Evolutionary conservation across 2,888 invertebrate species (phyloP), one percentile per base, ranked within the genome.

Genomic region (Tachystola acroxantha): DNA sequence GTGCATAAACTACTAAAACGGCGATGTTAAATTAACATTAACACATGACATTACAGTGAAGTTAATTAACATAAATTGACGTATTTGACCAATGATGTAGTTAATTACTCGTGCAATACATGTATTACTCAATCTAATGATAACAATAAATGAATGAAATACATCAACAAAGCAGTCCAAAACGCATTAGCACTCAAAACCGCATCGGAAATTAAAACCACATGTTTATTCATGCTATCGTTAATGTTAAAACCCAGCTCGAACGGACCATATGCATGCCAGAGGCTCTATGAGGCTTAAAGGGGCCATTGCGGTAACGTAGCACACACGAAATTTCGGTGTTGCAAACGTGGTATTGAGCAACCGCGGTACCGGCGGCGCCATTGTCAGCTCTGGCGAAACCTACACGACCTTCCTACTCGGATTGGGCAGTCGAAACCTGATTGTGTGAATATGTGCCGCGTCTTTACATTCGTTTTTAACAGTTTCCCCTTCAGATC

Each of bases 311-410:
- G 81, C 71, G 56, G 73, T 72, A 79, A 78, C 62, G 53, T 53
- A 57, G 64, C 79, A 80, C 80, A 80, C 78, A 82, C 79, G 81
- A 84, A 82, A 80, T 80, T 79, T 77, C 62, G 72, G 69, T 80
- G 82, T 82, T 79, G 82, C 80, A 81, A 82, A 76, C 77, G 53
- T 54, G 63, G 64, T 46, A 64, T 84, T 82, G 74, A 62, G 81
- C 77, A 80, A 82, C 59, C 50, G 58, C 60, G 67, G 66, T 70
- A 63, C 68, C 69, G 66, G 61, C 66, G 52, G 48, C 64, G 72
- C 76, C 80, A 82, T 81, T 82, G 84, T 82, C 74, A 72, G 75
- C 67, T 68, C 78, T 82, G 81, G 80, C 78, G 80, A 81, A 82
- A 84, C 76, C 57, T 50, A 62, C 51, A 48, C 77, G 84, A 80